Evolutionary conservation across 1,140 invertebrate species (phyloP).

Genomic region (Sarcophaga peregrina): DNA sequence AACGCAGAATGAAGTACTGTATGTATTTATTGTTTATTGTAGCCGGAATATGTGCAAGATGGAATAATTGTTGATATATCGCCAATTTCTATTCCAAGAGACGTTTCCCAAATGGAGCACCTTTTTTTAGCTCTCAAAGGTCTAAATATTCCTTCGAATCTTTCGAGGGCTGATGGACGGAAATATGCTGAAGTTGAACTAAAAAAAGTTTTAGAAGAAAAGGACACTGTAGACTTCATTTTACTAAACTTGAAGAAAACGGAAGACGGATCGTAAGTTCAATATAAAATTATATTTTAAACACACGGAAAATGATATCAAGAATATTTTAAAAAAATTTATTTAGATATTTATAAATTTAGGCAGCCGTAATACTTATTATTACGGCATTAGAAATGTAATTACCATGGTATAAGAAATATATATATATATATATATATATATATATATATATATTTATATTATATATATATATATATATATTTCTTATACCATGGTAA

Average conservation of each 20-base stretch:
- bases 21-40: constrained; percentile 40
- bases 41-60: constrained; percentile 83
- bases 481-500: no score
- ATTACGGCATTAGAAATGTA: no score
- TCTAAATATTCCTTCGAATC: constrained; percentile 70
- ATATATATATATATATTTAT: no score
- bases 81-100: constrained; percentile 75
- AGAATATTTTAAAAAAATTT: no score
- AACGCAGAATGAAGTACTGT: background rate
- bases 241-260: constrained; percentile 66
- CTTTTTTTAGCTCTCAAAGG: constrained; percentile 76
- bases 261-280: background rate
- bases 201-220: constrained; percentile 64
- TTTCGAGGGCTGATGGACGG: constrained; percentile 76
- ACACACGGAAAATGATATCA: no score
- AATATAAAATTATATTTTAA: background rate
- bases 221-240: constrained; percentile 69
- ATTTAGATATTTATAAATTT: no score
- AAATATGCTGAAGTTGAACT: constrained; percentile 71
- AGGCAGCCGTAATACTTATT: no score
- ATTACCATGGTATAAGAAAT: no score
- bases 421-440: no score
- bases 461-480: no score
- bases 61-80: constrained; percentile 88
- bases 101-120: constrained; percentile 72